Percentiles rank a stretch among this genome's conserved stretches.
These are phyloP conservation scores for Microplitis manilae DNA, from an alignment of 2,888 invertebrate genomes.

Conservation along the genomic window DNA sequence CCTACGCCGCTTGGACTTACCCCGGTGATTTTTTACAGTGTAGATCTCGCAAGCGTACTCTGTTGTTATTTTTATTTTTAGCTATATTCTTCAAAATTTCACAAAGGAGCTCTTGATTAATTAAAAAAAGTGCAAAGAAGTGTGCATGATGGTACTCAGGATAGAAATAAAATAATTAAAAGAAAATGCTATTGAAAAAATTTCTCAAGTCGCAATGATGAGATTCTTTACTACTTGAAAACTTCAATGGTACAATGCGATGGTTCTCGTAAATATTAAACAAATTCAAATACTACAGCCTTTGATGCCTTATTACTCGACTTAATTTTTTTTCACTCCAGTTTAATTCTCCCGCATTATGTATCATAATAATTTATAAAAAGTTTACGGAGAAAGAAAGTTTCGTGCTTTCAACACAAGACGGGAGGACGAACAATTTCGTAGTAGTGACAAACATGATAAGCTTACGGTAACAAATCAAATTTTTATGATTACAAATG, in stretches of 20 bases:
- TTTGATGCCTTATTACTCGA: not conserved
- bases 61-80: conserved; percentile 6
- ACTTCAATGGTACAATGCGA: not conserved
- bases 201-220: not conserved
- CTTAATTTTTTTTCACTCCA: not conserved
- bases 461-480: too few species aligned
- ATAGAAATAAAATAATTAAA: not conserved
- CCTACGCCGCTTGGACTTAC: too few species aligned
- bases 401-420: too few species aligned
- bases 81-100: not conserved
- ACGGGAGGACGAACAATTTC: too few species aligned
- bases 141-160: conserved; percentile 11
- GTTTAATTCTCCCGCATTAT: not conserved
- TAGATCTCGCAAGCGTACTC: not conserved
- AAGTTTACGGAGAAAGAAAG: too few species aligned
- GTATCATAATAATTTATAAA: not conserved
- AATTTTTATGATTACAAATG: too few species aligned
- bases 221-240: not conserved
- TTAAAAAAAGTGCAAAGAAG: conserved; percentile 11
- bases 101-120: not conserved
- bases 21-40: too few species aligned
- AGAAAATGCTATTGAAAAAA: not conserved
- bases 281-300: not conserved
- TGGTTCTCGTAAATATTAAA: not conserved
- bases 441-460: too few species aligned